Base-by-base conservation (phyloP, 2,888 invertebrate species). In the Megamerina dolium region DNA sequence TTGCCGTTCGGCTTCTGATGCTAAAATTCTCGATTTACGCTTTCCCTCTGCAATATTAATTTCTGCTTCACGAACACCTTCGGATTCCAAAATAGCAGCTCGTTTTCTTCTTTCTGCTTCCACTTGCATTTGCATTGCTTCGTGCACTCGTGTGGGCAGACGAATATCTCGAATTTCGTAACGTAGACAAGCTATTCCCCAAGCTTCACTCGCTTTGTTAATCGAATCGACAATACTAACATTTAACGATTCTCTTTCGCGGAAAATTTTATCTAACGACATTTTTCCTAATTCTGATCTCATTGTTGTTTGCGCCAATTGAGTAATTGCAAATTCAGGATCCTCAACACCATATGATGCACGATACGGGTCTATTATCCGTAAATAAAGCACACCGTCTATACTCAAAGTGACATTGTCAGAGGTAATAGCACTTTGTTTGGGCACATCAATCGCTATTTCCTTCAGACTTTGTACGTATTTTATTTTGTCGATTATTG, bases 121-220 rank as follows among this genome's bases (percentile, higher is more conserved):
- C 1, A 99, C 99, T 75, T 99, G 99, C 95, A 97, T 96, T 73
- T 99, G 99, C 99, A 99, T 99, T 1, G 99, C 99, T 71, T 97
- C 96, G 64, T 96, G 92, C 2, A 99, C 88, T 58, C 95, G 81
- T 0, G 78, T 73, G 1, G 99, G 99, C 85, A 75, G 87, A 44
- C 68, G 57, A 37, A 63, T 61, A 56, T 76, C 85, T 79, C 91
- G 80, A 60, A 94, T 94, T 79, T 94, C 93, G 68, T 94, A 94
- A 66, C 99, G 80, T 49, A 97, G 78, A 68, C 97, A 99, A 4
- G 87, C 83, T 47, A 99, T 92, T 31, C 99, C 99, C 99, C 99
- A 99, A 0, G 94, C 91, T 70, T 89, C 91, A 56, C 95, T 91
- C 2, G 99, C 99, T 72, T 95, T 95, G 69, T 99, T 99, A 46